Base-by-base conservation (phyloP, 2,888 invertebrate species). In the Amphiduros pacificus region DNA sequence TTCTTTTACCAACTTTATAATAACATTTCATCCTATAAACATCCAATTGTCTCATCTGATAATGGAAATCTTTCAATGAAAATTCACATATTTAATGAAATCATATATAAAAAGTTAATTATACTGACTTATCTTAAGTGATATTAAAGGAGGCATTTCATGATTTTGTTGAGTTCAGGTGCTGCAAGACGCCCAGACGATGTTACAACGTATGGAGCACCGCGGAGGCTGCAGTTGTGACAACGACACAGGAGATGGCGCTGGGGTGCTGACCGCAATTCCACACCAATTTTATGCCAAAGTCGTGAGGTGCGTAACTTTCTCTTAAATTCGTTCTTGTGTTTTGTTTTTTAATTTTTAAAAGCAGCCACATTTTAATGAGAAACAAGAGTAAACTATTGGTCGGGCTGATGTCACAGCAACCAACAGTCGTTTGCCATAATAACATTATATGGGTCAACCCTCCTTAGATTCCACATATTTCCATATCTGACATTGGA, bases 201-300 rank as follows among this genome's bases (percentile, higher is more conserved):
- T 69, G 85, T 91, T 98, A 65, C 90, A 91, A 83, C 91, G 98
- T 78, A 99, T 99, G 98, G 94, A 95, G 87, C 99, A 99, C 86
- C 91, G 99, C 71, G 99, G 99, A 77, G 99, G 98, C 55, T 97
- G 96, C 85, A 94, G 96, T 48, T 96, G 97, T 85, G 99, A 99
- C 86, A 98, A 98, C 85, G 96, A 98, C 85, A 96, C 97, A 57
- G 99, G 99, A 62, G 99, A 99, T 84, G 99, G 99, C 67, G 98
- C 99, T 67, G 99, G 99, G 61, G 93, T 98, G 65, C 87, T 98
- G 79, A 92, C 93, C 68, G 94, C 95, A 75, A 96, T 99, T 80
- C 99, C 99, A 50, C 96, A 99, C 84, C 89, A 90, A 76, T 90
- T 95, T 82, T 99, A 97, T 85, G 87, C 88, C 71, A 89, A 90